Percentiles rank a stretch among this genome's conserved stretches.
Conservation (phyloP, 2,888 invertebrate species). For the Gymnocheta viridis region DNA sequence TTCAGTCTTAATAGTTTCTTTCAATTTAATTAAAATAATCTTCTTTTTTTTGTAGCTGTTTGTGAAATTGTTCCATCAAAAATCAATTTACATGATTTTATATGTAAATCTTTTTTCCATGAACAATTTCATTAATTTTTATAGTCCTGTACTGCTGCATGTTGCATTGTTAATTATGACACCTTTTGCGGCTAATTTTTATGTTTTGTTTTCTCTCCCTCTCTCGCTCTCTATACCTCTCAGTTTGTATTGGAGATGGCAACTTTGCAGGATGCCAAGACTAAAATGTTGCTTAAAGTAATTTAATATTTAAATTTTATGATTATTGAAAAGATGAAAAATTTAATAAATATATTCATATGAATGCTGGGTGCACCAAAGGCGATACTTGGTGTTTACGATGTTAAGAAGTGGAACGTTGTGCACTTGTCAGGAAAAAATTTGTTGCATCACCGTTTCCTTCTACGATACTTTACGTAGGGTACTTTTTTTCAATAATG, state of each 20-base stretch:
- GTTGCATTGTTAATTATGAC: slow-evolving; percentile 45
- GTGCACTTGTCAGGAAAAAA: too few relatives aligned
- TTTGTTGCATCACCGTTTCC: too few relatives aligned
- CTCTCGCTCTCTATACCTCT: too few relatives aligned
- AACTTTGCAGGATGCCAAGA: slow-evolving; percentile 12
- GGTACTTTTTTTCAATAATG: too few relatives aligned
- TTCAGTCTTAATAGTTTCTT: neutral
- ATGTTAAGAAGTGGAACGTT: too few relatives aligned
- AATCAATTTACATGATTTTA: neutral
- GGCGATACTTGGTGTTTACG: neutral
- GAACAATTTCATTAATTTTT: slow-evolving; percentile 51
- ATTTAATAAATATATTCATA: neutral
- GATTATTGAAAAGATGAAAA: slow-evolving; percentile 1
- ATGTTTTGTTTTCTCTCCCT: too few relatives aligned
- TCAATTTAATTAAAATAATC: neutral
- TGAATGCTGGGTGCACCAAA: neutral
- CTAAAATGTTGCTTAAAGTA: slow-evolving; percentile 48
- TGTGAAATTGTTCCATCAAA: neutral
- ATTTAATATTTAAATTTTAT: slow-evolving; percentile 52
- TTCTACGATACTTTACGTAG: too few relatives aligned
- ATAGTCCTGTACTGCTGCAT: slow-evolving; percentile 11
- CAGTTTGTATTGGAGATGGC: neutral
- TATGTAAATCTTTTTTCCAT: neutral
- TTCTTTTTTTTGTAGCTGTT: too few relatives aligned
- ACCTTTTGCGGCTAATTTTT: slow-evolving; percentile 24